Evolutionary conservation across 1,140 invertebrate genomes (phyloP), one percentile per base, ranked within the genome.

Genomic region (Gonioctena quinquepunctata): DNA sequence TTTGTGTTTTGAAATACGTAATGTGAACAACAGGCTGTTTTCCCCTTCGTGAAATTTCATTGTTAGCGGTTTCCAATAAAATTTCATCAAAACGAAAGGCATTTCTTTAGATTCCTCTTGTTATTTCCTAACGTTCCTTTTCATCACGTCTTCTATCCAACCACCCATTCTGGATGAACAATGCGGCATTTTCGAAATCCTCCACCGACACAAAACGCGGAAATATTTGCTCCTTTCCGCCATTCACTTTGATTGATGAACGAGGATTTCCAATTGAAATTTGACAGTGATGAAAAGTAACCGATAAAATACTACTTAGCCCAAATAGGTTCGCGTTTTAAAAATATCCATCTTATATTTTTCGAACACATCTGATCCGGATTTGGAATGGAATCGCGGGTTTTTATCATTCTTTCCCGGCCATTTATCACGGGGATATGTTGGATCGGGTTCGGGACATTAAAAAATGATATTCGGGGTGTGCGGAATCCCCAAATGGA

Each of bases 251-350:
- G 63, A 66, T 66, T 66, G 63, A 66, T 66, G 63, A 66, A 66
- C 48, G 33, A 22, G 11, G 33, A 49, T 54, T 49, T 66, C 42
- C 63, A 66, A 66, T 66, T 66, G 63, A 66, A 66, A 66, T 66
- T 54, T 52, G 63, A 66, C 63, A 66, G 63, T 66, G 63, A 66
- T 54, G 33, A 66, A 54, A 66, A 54, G 63, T 66, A 66, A 66
- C 11, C 63, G 63, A 66, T 66, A 66, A 66, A 66, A 66, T 66
- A 66, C 63, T 66, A 66, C 63, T 66, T 66, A 66, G 26, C 63
- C 63, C 63, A 66, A 66, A 66, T 66, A 62, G 60, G 60, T 42
- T 54, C 27, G 50, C 63, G 33, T 54, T 66, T 52, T 28, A 54
- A 66, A 66, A 54, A 54, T 66, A 66, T 54, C 63, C 63, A 66